Conservation (phyloP, 1,140 invertebrate genomes). For the Dendroctonus valens region DNA sequence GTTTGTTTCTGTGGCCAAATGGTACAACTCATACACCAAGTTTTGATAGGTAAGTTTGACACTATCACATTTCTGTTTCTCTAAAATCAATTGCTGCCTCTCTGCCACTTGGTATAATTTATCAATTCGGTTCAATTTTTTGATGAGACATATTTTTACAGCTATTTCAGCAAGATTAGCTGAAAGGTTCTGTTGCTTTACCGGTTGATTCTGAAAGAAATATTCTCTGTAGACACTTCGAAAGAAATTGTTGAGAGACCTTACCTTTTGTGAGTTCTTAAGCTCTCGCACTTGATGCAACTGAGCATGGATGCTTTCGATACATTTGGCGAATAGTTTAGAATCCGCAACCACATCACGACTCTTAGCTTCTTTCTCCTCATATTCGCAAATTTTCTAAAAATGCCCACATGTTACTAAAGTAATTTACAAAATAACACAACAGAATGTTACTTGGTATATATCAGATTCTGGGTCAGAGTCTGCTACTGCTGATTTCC, state of each 20-base stretch:
- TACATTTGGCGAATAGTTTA: conserved; percentile 64
- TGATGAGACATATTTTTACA: conserved; percentile 74
- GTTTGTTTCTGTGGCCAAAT: conserved; percentile 89
- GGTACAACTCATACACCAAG: conserved; percentile 91
- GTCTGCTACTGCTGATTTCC: conserved; percentile 38
- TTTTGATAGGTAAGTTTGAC: conserved; percentile 91
- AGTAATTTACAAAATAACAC: not conserved
- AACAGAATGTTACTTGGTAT: conserved; percentile 39
- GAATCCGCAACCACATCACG: conserved; percentile 67
- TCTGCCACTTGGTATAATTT: conserved; percentile 82
- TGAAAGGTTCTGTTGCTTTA: conserved; percentile 55
- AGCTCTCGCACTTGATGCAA: conserved; percentile 65
- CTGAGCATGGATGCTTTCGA: conserved; percentile 63
- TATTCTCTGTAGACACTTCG: not conserved
- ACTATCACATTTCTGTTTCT: conserved; percentile 85
- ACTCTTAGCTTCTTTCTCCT: conserved; percentile 70
- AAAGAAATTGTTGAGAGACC: not conserved
- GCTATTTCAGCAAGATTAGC: conserved; percentile 63
- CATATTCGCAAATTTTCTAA: conserved; percentile 65
- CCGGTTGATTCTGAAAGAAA: conserved; percentile 31
- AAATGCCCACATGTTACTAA: conserved; percentile 37
- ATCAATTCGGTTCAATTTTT: conserved; percentile 87
- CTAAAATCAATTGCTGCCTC: conserved; percentile 72
- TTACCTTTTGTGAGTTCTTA: conserved; percentile 51
- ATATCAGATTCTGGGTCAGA: conserved; percentile 42